Evolutionary conservation across 2,888 invertebrate genomes (phyloP).

Genomic region (Cheilosia vernalis): DNA sequence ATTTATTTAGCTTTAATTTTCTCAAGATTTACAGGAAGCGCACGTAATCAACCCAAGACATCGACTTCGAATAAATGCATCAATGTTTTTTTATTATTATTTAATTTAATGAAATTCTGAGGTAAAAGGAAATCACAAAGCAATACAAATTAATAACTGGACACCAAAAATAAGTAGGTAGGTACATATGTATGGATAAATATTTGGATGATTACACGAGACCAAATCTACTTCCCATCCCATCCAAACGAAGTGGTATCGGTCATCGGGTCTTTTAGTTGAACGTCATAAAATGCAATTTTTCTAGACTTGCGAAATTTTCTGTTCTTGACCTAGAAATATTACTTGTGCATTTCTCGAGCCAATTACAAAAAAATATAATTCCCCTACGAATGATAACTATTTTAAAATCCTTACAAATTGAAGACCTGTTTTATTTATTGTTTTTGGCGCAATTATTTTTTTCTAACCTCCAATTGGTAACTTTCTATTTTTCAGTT

Average conservation of each 20-base stretch:
- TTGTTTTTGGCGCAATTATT: slow-evolving; percentile 66
- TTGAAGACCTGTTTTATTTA: background rate
- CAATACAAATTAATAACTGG: too few species aligned
- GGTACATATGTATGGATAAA: background rate
- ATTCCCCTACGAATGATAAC: background rate
- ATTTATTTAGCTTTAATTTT: background rate
- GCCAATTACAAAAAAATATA: too few species aligned
- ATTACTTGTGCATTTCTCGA: background rate
- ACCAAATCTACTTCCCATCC: background rate
- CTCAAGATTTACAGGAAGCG: background rate
- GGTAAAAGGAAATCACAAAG: too few species aligned
- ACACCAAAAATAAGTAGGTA: background rate
- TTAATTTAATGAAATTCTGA: too few species aligned
- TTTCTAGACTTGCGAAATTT: slow-evolving; percentile 36
- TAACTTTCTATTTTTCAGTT: slow-evolving; percentile 41
- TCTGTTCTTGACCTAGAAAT: slow-evolving; percentile 57
- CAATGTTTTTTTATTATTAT: background rate
- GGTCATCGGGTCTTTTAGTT: too few species aligned
- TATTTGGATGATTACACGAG: slow-evolving; percentile 16
- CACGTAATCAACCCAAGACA: background rate
- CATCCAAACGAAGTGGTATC: background rate
- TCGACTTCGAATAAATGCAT: background rate
- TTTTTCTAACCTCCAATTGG: slow-evolving; percentile 53
- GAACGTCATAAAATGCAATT: slow-evolving; percentile 35
- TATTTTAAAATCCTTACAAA: background rate